Percentiles rank a stretch among this genome's conserved stretches.
Evolutionary conservation across 2,797 vertebrate species (phyloP).

Genomic region (Coilia nasus): DNA sequence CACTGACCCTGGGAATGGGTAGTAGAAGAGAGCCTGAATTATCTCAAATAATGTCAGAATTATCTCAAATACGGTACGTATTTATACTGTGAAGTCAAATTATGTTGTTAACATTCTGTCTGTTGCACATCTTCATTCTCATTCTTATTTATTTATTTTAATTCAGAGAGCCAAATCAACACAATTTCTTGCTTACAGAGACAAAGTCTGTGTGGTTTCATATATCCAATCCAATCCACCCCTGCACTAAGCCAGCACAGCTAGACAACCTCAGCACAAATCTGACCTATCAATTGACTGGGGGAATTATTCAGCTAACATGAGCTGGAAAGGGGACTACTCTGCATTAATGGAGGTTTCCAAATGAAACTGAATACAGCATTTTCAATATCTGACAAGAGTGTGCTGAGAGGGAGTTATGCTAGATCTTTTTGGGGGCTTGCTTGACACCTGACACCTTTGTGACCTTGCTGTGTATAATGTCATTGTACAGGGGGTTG

Average conservation of each 20-base stretch:
- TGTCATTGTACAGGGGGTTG: too few species aligned
- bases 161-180: not conserved
- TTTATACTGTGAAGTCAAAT: not conserved
- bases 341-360: not conserved
- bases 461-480: too few species aligned
- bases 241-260: too few species aligned
- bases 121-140: too few species aligned
- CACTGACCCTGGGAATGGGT: constrained; percentile 83
- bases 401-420: too few species aligned
- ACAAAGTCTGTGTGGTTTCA: not conserved
- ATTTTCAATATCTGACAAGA: too few species aligned
- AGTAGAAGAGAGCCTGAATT: not conserved
- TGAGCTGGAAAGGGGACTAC: not conserved
- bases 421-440: too few species aligned
- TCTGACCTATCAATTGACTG: not conserved
- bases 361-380: not conserved
- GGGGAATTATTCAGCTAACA: not conserved
- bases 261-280: not conserved
- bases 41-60: not conserved
- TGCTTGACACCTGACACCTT: too few species aligned
- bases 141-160: too few species aligned
- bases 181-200: not conserved
- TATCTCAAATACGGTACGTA: not conserved
- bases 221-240: not conserved
- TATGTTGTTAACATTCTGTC: too few species aligned